Conservation (phyloP, 2,113 vertebrate species). For the Gorsachius goisagi region DNA sequence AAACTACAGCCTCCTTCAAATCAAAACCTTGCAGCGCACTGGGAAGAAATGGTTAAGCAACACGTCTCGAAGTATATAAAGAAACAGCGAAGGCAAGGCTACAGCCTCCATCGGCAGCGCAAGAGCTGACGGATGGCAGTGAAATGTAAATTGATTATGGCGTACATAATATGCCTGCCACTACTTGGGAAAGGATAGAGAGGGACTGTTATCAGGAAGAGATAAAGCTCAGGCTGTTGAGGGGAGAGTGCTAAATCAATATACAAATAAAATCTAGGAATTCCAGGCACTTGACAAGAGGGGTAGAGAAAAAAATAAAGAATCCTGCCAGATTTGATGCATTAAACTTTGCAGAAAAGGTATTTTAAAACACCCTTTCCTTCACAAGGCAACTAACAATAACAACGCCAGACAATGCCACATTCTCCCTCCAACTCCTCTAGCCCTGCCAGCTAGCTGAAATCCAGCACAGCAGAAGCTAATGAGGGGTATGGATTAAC, state of each 20-base stretch:
- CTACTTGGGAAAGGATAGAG: neutral
- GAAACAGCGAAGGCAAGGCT: neutral
- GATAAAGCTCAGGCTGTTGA: neutral
- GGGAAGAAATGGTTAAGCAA: constrained; percentile 1
- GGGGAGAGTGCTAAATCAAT: constrained; percentile 16
- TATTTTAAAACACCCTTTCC: neutral
- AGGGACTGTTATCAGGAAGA: neutral
- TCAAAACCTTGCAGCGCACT: neutral
- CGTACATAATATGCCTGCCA: neutral
- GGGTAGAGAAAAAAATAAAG: neutral
- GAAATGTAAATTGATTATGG: constrained; percentile 20
- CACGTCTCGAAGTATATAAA: neutral
- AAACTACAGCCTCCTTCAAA: constrained; percentile 15
- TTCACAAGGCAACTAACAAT: constrained; percentile 16
- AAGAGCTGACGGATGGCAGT: neutral
- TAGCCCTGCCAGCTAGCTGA: neutral
- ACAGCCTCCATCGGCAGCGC: neutral
- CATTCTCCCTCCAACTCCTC: neutral
- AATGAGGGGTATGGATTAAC: constrained; percentile 54
- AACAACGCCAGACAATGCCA: neutral
- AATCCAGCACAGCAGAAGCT: constrained; percentile 43
- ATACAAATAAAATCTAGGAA: constrained; percentile 49
- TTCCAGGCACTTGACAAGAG: constrained; percentile 15
- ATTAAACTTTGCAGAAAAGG: constrained; percentile 24
- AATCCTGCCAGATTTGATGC: neutral